Percentiles rank a stretch among this genome's conserved stretches.
phyloP scores from a whole-genome alignment of 2,113 vertebrate species.

The Perca fluviatilis region DNA sequence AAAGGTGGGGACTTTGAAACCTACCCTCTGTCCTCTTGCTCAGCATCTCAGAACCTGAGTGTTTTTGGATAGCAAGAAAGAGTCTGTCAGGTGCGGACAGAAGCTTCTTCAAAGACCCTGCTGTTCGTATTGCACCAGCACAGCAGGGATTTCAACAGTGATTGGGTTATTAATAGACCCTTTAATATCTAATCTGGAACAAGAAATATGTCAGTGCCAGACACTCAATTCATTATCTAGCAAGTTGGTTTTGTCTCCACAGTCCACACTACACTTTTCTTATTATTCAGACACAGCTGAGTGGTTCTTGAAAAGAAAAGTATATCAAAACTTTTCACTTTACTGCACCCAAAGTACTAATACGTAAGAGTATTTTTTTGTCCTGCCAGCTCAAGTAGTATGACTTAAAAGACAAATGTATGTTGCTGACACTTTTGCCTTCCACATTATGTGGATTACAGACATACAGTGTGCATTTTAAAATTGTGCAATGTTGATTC shows the following conservation, averaged over 20 bases:
- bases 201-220: neutral
- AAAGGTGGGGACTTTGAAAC: constrained; percentile 19
- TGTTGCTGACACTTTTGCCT: neutral
- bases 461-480: neutral
- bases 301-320: neutral
- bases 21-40: constrained; percentile 43
- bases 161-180: constrained; percentile 40
- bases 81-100: constrained; percentile 23
- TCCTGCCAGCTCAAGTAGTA: neutral
- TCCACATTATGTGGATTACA: neutral
- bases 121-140: constrained; percentile 30
- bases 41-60: constrained; percentile 12
- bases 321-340: neutral
- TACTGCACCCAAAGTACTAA: neutral
- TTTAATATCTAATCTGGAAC: constrained; percentile 20
- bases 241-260: neutral
- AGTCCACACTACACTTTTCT: neutral
- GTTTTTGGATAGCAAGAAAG: constrained; percentile 7
- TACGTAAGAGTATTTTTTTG: neutral
- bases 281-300: neutral
- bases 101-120: constrained; percentile 43
- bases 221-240: neutral
- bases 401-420: neutral
- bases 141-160: constrained; percentile 1
- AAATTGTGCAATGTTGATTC: neutral